A percentile compares a stretch with the other conserved stretches of the same genome.
These are phyloP conservation scores for Philereme transversata DNA, from an alignment of 2,888 invertebrate species.

Conservation along the genomic window DNA sequence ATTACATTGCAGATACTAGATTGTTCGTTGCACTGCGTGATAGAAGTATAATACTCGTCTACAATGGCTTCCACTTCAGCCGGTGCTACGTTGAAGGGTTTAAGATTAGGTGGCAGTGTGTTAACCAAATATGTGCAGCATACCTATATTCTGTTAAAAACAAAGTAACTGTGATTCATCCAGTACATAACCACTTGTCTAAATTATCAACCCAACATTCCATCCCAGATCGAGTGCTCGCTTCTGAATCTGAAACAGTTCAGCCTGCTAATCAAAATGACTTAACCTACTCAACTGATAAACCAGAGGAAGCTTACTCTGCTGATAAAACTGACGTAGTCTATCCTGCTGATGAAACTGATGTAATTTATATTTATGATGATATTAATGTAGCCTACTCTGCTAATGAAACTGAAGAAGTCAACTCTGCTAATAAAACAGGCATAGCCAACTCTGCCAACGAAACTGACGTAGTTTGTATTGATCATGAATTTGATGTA, in stretches of 20 bases:
- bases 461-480: too few species aligned
- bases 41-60: conserved; percentile 28
- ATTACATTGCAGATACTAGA: conserved; percentile 17
- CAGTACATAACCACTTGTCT: conserved; percentile 16
- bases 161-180: conserved; percentile 19
- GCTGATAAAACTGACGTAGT: too few species aligned
- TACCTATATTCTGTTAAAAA: conserved; percentile 20
- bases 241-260: not conserved
- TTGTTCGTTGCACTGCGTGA: conserved; percentile 12
- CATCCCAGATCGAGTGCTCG: not conserved
- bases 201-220: conserved; percentile 1
- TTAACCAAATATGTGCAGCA: conserved; percentile 30
- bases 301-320: too few species aligned
- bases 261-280: not conserved
- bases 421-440: too few species aligned
- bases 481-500: too few species aligned
- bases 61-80: conserved; percentile 36
- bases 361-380: too few species aligned
- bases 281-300: too few species aligned
- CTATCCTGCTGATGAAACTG: too few species aligned
- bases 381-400: too few species aligned
- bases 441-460: too few species aligned
- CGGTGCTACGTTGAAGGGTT: conserved; percentile 18
- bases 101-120: conserved; percentile 38
- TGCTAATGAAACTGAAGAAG: too few species aligned